A percentile compares a stretch with the other conserved stretches of the same genome.
Conservation (phyloP, 2,888 invertebrate species). For the Zygaena filipendulae region DNA sequence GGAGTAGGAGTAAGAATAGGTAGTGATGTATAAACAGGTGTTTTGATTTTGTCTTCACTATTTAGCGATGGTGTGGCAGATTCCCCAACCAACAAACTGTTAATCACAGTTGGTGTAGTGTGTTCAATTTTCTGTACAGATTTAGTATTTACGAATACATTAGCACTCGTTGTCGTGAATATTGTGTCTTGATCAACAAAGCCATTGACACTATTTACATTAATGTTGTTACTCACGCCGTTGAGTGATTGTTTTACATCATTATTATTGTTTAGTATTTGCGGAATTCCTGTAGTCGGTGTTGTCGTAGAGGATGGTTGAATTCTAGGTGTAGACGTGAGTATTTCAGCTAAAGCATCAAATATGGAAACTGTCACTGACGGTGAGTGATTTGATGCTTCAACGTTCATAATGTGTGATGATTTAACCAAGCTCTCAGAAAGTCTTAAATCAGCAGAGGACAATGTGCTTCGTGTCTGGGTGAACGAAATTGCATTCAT, state of each 20-base stretch:
- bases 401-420: constrained; percentile 62
- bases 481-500: constrained; percentile 61
- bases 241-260: constrained; percentile 50
- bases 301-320: constrained; percentile 41
- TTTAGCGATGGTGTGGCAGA: constrained; percentile 47
- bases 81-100: constrained; percentile 51
- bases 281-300: constrained; percentile 36
- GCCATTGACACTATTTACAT: constrained; percentile 57
- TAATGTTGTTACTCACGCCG: constrained; percentile 63
- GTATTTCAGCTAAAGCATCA: constrained; percentile 69
- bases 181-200: constrained; percentile 39
- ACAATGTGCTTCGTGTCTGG: constrained; percentile 56
- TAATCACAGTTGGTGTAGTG: constrained; percentile 58
- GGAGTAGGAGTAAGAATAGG: constrained; percentile 31
- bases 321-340: constrained; percentile 61
- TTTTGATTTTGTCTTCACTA: constrained; percentile 30
- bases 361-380: constrained; percentile 70
- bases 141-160: constrained; percentile 53
- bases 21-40: constrained; percentile 37
- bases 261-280: constrained; percentile 40
- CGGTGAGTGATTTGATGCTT: constrained; percentile 65
- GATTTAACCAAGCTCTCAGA: constrained; percentile 59
- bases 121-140: constrained; percentile 59
- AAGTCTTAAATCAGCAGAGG: constrained; percentile 57
- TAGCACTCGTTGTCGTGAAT: constrained; percentile 34